Conservation (phyloP, 2,797 vertebrate species). For the Sebastes aleutianus region DNA sequence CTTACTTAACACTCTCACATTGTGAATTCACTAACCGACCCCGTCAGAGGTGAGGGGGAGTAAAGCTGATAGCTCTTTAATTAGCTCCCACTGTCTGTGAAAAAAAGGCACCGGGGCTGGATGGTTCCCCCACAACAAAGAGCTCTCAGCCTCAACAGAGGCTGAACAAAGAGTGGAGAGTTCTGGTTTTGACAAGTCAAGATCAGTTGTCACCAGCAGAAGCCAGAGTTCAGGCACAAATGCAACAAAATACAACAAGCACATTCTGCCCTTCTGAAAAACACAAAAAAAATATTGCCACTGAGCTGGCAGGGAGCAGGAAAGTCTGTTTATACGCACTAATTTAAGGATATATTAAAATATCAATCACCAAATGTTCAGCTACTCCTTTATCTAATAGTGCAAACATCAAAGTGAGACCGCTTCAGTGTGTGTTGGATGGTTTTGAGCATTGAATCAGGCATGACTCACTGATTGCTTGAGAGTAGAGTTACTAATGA, state of each 20-base stretch:
- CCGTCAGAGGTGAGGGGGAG: slow-evolving; percentile 18
- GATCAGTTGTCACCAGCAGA: slow-evolving; percentile 72
- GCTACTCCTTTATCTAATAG: neutral
- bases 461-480: neutral
- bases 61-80: slow-evolving; percentile 62
- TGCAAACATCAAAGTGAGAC: neutral
- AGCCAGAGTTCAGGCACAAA: slow-evolving; percentile 43
- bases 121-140: slow-evolving; percentile 76
- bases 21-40: slow-evolving; percentile 16
- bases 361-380: neutral
- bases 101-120: slow-evolving; percentile 59
- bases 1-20: slow-evolving; percentile 7
- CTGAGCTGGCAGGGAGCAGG: neutral
- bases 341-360: neutral
- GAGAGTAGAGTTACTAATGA: neutral
- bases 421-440: neutral
- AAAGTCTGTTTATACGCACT: neutral
- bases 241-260: slow-evolving; percentile 4
- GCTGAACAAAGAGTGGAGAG: slow-evolving; percentile 71
- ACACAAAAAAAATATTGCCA: neutral
- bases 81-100: slow-evolving; percentile 53
- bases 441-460: neutral
- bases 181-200: slow-evolving; percentile 79
- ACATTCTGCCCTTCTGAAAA: neutral
- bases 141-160: slow-evolving; percentile 62